Evolutionary conservation across 2,113 vertebrate species (phyloP).

Genomic region (Salvelinus fontinalis): DNA sequence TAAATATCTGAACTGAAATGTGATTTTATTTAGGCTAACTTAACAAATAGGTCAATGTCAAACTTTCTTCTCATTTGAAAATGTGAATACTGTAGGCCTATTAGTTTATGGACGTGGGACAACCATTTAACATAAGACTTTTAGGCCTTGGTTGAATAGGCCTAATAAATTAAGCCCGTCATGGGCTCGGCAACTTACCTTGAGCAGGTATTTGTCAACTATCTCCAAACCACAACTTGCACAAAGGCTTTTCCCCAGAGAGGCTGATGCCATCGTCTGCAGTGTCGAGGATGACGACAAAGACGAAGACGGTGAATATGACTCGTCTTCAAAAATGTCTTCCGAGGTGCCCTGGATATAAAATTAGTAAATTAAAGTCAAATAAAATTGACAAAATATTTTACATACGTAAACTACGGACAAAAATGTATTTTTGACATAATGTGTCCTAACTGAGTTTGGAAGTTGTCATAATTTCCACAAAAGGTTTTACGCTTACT

Average conservation of each 20-base stretch:
- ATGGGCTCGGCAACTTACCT: constrained; percentile 73
- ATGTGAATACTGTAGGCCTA: no score
- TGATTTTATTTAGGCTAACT: no score
- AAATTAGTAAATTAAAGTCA: not conserved
- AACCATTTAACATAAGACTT: no score
- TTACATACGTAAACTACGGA: not conserved
- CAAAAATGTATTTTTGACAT: no score
- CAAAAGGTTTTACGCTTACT: no score
- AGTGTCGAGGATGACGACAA: constrained; percentile 69
- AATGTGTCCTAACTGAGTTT: no score
- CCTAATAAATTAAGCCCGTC: not conserved
- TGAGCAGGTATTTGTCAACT: constrained; percentile 92
- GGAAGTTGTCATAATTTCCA: no score
- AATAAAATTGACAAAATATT: not conserved
- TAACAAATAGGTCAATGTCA: no score
- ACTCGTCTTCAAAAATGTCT: constrained; percentile 66
- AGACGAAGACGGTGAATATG: constrained; percentile 56
- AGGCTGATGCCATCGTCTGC: constrained; percentile 75
- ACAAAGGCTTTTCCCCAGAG: constrained; percentile 80
- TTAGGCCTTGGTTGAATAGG: no score
- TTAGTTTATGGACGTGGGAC: no score
- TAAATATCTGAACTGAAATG: no score
- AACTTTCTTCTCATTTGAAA: no score
- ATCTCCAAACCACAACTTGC: constrained; percentile 91
- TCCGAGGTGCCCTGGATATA: constrained; percentile 62